Evolutionary conservation across 1,140 invertebrate species (phyloP), one percentile per base, ranked within the genome.

Genomic region (Leptinotarsa lineolata): DNA sequence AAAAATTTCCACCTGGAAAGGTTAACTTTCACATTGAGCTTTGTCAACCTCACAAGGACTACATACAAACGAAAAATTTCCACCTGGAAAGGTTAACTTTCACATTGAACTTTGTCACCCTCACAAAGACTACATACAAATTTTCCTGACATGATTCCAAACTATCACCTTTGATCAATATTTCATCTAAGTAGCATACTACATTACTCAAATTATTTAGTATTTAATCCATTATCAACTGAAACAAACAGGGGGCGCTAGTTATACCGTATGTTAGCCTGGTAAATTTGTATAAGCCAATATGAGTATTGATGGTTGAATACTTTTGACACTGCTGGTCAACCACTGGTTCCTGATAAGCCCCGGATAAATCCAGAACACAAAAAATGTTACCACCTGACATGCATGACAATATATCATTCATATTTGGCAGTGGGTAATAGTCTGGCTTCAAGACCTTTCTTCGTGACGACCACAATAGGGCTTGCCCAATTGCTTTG

Each of bases 401-500:
- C 16, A 54, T n/a, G 48, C 48, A 54, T 54, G 48, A 54, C 48
- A 54, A 54, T 54, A 54, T 54, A 18, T n/a, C 48, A 54, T n/a
- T 54, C 1, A 54, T 54, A 54, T 54, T 54, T 54, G 48, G 16
- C 0, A 54, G 16, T 54, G 48, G 48, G n/a, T 54, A 54, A 54
- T n/a, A 54, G 6, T n/a, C 48, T 54, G 48, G 3, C n/a, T 54
- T n/a, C 48, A 54, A 18, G 48, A n/a, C 48, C 48, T 54, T 54
- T 77, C 68, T 88, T 89, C 70, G 80, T 78, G 1, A 88, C 85
- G 0, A 85, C 75, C 1, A 88, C 84, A 4, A 86, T 68, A 70
- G 82, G 80, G 75, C 76, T 76, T 70, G 81, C 76, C 78, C 80
- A 79, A 68, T 79, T 54, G 48, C 48, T 54, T 54, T 54, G 48